Percentiles rank a stretch among this genome's conserved stretches.
Evolutionary conservation across 1,140 invertebrate genomes (phyloP).

Genomic region (Trachymyrmex septentrionalis): DNA sequence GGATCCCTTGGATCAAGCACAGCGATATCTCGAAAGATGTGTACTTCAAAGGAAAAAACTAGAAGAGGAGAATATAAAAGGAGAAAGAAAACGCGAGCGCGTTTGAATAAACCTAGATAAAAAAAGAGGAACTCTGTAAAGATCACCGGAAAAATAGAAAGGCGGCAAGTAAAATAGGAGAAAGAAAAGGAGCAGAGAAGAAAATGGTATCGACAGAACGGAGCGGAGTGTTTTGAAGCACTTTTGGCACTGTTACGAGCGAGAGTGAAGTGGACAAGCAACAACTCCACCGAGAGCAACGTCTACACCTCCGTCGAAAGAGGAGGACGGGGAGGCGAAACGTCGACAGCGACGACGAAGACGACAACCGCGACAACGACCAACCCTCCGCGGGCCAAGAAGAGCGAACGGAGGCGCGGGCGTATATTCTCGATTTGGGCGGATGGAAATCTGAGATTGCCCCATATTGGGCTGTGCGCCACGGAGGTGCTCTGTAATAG

Average conservation of each 20-base stretch:
- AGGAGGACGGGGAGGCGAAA: background rate
- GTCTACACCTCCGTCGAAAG: constrained; percentile 66
- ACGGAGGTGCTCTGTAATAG: constrained; percentile 75
- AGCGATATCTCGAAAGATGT: constrained; percentile 21
- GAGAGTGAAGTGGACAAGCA: constrained; percentile 63
- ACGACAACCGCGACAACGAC: constrained; percentile 53
- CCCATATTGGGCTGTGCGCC: constrained; percentile 85
- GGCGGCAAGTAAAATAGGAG: constrained; percentile 34
- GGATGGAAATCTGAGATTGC: constrained; percentile 87
- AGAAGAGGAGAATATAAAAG: constrained; percentile 50
- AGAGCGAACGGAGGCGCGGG: constrained; percentile 81
- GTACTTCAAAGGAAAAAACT: constrained; percentile 40
- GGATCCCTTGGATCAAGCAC: background rate
- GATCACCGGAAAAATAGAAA: background rate
- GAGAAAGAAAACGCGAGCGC: constrained; percentile 7
- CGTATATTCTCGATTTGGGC: constrained; percentile 86
- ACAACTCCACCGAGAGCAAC: constrained; percentile 68
- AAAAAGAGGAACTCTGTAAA: constrained; percentile 17
- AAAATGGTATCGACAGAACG: constrained; percentile 21
- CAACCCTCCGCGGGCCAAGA: constrained; percentile 61
- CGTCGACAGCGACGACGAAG: constrained; percentile 23
- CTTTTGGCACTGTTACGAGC: constrained; percentile 82
- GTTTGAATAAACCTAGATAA: background rate
- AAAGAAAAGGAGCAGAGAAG: background rate
- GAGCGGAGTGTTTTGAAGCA: constrained; percentile 81